These are phyloP conservation scores for Danio choprae DNA, from an alignment of 2,797 vertebrate species.

Conservation along the genomic window DNA sequence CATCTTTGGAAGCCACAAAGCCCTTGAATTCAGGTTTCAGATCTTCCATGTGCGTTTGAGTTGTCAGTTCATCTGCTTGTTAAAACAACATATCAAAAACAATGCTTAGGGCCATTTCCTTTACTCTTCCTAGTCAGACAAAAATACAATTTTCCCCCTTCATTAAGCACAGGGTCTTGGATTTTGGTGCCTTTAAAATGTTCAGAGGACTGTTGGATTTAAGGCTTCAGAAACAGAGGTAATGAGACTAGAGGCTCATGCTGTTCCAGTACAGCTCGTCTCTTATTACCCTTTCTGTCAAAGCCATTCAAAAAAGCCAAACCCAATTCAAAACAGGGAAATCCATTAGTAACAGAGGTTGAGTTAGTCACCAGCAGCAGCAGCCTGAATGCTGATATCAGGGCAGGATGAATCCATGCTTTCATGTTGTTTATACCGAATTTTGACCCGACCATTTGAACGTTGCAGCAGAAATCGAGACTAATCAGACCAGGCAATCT, in stretches of 20 bases:
- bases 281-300: not conserved
- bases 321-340: not conserved
- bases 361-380: not conserved
- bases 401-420: too few relatives aligned
- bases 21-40: not conserved
- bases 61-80: not conserved
- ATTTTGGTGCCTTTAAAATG: not conserved
- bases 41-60: not conserved
- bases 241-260: slow-evolving; percentile 12
- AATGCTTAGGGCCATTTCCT: not conserved
- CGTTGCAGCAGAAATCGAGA: too few relatives aligned
- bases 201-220: slow-evolving; percentile 8
- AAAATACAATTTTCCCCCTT: not conserved
- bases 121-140: not conserved
- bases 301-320: not conserved
- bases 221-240: slow-evolving; percentile 15
- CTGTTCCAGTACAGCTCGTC: slow-evolving; percentile 24
- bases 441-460: too few relatives aligned
- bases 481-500: too few relatives aligned
- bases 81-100: slow-evolving; percentile 21
- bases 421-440: too few relatives aligned
- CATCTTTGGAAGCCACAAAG: not conserved
- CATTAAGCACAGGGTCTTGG: not conserved
- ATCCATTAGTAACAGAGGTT: not conserved
- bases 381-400: too few relatives aligned